Evolutionary conservation across 2,113 vertebrate genomes (phyloP), one percentile per base, ranked within the genome.

Genomic region (Vulpes vulpes): DNA sequence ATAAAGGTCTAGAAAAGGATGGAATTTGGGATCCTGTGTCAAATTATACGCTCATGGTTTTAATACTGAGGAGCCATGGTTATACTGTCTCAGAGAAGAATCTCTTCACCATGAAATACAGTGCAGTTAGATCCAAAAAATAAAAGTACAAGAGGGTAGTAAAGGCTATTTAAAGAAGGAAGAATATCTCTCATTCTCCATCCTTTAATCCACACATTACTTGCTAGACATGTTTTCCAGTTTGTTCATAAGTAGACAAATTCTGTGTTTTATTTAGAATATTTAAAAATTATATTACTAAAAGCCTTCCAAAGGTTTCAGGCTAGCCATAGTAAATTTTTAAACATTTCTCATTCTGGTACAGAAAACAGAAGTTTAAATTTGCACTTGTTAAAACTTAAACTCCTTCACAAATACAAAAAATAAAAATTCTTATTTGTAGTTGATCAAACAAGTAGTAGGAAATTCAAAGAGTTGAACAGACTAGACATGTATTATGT

Each of bases 321-420:
- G 8, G 32, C 17, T 95, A 88, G 30, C 51, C 25, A 57, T 95
- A 73, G 35, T 80, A 92, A 90, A 94, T 55, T 67, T 97, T 95
- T 94, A 84, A 92, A 57, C 3, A 65, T 81, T 95, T 65, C 74
- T 51, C 43, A 94, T 96, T 32, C 38, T 85, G 14, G 30, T 91
- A 94, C 88, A 90, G 62, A 94, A 92, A 91, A 62, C 79, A 89
- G 5, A 64, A 60, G 15, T 90, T 97, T 97, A 89, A 88, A 95
- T 73, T 95, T 74, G 15, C 4, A 81, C 5, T 88, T 89, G 11
- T 87, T 96, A 79, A 95, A 89, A 87, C 35, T 89, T 89, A 69
- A 96, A 89, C 27, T 91, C 5, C 11, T 92, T 90, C 64, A 94
- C 51, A 94, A 62, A 49, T 62, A 51, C 15, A 76, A 49, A 60